Evolutionary conservation across 2,888 invertebrate species (phyloP).

Genomic region (Eutolmus rufibarbis): DNA sequence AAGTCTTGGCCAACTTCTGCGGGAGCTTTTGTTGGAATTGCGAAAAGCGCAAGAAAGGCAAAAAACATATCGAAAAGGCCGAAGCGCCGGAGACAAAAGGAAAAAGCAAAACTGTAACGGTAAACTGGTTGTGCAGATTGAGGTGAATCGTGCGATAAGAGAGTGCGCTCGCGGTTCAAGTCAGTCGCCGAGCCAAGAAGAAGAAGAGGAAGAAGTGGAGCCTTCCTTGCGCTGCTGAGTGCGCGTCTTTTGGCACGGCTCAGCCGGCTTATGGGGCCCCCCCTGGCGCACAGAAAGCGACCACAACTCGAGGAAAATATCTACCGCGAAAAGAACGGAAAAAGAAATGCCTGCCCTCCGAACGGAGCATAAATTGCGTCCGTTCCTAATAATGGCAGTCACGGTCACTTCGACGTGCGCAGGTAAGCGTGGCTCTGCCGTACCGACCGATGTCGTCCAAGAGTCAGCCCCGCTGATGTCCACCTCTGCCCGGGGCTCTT

Average conservation of each 20-base stretch:
- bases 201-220: background rate
- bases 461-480: background rate
- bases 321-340: background rate
- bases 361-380: slow-evolving; percentile 9
- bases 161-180: slow-evolving; percentile 19
- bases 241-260: background rate
- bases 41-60: background rate
- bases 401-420: background rate
- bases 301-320: background rate
- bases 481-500: background rate
- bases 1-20: background rate
- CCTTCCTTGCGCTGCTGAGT: slow-evolving; percentile 6
- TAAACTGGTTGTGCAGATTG: slow-evolving; percentile 24
- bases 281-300: background rate
- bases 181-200: background rate
- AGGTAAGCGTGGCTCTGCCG: background rate
- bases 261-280: background rate
- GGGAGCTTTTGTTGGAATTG: background rate
- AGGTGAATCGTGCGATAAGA: slow-evolving; percentile 33
- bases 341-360: slow-evolving; percentile 24
- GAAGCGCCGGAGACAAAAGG: background rate
- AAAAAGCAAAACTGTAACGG: slow-evolving; percentile 23
- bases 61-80: background rate
- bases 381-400: slow-evolving; percentile 11
- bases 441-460: background rate